A percentile compares a stretch with the other conserved stretches of the same genome.
Conservation (phyloP, 92 coral and sea anemone species). For the Epizoanthus illoricatus region DNA sequence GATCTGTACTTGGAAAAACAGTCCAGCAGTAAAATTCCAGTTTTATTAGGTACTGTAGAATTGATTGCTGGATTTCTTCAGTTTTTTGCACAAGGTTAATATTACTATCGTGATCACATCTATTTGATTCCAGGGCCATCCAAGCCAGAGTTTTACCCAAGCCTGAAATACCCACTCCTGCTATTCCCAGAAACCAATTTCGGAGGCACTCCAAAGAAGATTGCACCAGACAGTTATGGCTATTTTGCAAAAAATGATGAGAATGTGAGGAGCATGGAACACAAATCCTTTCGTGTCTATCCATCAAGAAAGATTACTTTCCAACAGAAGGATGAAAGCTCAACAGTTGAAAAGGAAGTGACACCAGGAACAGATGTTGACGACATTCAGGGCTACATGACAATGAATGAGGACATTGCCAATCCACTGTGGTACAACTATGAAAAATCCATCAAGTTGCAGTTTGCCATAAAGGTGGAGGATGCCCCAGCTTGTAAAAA, state of each 20-base stretch:
- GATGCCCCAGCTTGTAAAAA: conserved; percentile 71
- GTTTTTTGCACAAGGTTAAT: too few relatives aligned
- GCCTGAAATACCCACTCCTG: conserved; percentile 74
- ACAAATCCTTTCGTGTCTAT: conserved; percentile 81
- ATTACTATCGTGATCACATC: not conserved
- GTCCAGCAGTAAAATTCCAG: too few relatives aligned
- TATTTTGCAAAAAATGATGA: conserved; percentile 81
- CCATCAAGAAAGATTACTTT: conserved; percentile 76
- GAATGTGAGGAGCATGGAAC: conserved; percentile 57
- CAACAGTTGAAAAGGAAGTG: conserved; percentile 48
- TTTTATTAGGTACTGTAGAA: too few relatives aligned
- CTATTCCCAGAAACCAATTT: conserved; percentile 78
- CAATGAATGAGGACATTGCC: conserved; percentile 73
- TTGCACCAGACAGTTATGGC: conserved; percentile 63
- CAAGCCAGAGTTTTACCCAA: conserved; percentile 57
- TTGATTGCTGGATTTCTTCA: too few relatives aligned
- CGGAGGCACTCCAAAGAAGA: conserved; percentile 72
- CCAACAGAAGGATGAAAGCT: conserved; percentile 68
- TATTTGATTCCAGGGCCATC: conserved; percentile 64
- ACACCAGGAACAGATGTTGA: conserved; percentile 84
- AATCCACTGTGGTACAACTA: conserved; percentile 86
- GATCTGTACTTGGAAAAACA: too few relatives aligned
- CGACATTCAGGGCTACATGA: conserved; percentile 73
- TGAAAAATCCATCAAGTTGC: conserved; percentile 71
- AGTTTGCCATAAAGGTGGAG: conserved; percentile 89